Evolutionary conservation across 2,797 vertebrate genomes (phyloP), one percentile per base, ranked within the genome.

Genomic region (Streptopelia turtur): DNA sequence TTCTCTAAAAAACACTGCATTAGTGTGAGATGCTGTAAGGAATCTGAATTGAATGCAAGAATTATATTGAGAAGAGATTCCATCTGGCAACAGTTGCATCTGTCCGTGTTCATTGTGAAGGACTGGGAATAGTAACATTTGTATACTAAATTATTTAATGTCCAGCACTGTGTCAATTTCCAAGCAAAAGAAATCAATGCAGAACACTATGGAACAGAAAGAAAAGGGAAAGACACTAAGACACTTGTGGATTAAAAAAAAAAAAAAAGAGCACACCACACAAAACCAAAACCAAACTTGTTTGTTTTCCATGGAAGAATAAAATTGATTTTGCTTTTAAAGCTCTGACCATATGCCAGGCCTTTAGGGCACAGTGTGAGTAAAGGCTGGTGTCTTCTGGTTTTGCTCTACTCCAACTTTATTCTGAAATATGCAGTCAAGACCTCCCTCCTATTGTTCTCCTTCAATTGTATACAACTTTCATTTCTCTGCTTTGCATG

Each of bases 291-390:
- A 68, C 16, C 17, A 52, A 69, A 35, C 7, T 77, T 88, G 31
- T 43, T 86, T 94, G 66, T 91, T 93, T 97, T 94, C 89, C 85
- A 25, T 92, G 53, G 92, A 95, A 93, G 78, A 94, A 90, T 57
- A 92, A 95, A 95, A 89, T 8, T 69, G 41, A 87, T 93, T 94
- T 91, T 83, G 31, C 79, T 89, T 89, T 57, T 55, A 94, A 96
- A 93, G 87, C 84, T 83, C 60, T 1, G 13, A 92, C 56, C 33
- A 61, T 39, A 81, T 87, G 96, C 76, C 95, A 96, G 53, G 82
- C 93, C 96, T 87, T 71, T 41, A 89, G 92, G 95, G 92, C 89
- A 94, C 75, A 89, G 27, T 17, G 37, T 80, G 78, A 94, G 88
- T 70, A 89, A 91, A 95, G 55, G 68, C 90, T 87, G 81, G 78